Base-by-base conservation (phyloP, 2,797 vertebrate genomes). In the Silurus aristotelis region DNA sequence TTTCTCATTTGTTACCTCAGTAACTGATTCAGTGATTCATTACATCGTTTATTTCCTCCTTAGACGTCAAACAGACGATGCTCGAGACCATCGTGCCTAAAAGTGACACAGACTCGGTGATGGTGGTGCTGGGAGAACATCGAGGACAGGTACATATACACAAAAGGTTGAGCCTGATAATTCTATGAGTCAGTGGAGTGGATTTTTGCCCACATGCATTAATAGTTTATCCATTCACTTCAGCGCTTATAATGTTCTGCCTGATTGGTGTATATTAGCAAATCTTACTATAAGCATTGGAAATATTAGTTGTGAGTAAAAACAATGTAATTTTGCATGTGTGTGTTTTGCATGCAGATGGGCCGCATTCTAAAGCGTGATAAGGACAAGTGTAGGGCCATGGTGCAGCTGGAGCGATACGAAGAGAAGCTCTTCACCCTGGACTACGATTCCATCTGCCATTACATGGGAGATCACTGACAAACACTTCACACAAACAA, bases 11-110 rank as follows among this genome's bases (percentile, higher is more conserved):
- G 48, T 52, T 7, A 52, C 48, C 48, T 52, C 48, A 52, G 48
- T 7, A 52, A 52, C 38, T 38, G 38, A 38, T 38, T 1, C 38
- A 52, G 8, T 52, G 48, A 52, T 52, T 52, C 48, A 52, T 52
- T 1, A 52, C 48, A 10, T 10, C 48, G 48, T 52, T 52, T 8
- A 8, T 73, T 14, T n/a, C n/a, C 10, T 56, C 27, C 0, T 80
- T 86, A 98, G 97, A 96, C 73, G 90, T 98, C 83, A 96, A 87
- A 83, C 96, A 97, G 92, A 76, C 92, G 81, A 98, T 97, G 97
- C 89, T 98, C 89, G 97, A 97, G 91, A 97, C 96, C 0, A 94
- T 98, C 1, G 89, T 98, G 78, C 97, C 97, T 19, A 97, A 96
- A 90, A 88, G 88, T 10, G 95, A 96, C 66, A 0, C 90, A 0